Percentiles rank a stretch among this genome's conserved stretches.
Conservation (phyloP, 2,797 vertebrate species). For the Sphenodon punctatus region DNA sequence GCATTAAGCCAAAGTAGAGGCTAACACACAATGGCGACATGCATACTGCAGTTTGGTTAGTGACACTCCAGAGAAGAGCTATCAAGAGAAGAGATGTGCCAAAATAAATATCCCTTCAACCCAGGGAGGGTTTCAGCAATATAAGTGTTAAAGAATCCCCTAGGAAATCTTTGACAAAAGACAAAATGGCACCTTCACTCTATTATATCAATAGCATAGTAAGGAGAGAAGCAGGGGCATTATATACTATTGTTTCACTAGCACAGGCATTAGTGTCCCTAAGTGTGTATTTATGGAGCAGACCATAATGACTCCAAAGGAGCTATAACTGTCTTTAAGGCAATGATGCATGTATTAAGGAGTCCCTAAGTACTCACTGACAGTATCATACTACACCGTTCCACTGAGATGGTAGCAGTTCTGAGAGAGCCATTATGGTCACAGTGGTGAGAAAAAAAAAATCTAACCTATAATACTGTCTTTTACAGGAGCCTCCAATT, state of each 20-base stretch:
- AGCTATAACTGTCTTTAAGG: conserved; percentile 24
- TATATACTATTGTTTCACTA: conserved; percentile 14
- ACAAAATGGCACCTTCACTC: conserved; percentile 27
- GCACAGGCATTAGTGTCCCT: background rate
- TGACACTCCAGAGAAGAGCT: background rate
- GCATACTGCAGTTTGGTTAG: no score
- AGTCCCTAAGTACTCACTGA: conserved; percentile 2
- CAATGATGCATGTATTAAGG: conserved; percentile 4
- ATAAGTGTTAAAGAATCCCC: conserved; percentile 1
- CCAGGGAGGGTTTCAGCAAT: background rate
- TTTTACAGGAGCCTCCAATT: background rate
- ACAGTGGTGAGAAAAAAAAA: fast-evolving
- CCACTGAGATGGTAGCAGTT: background rate
- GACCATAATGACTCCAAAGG: conserved; percentile 19
- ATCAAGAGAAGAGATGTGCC: background rate
- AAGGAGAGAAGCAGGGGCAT: background rate
- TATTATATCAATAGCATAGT: background rate
- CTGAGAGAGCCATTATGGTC: background rate
- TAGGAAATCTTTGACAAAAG: conserved; percentile 4
- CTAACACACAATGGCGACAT: no score
- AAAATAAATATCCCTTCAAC: background rate
- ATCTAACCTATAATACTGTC: background rate
- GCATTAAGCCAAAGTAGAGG: no score
- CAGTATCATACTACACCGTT: background rate
- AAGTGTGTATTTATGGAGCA: conserved; percentile 2